Evolutionary conservation across 1,140 invertebrate species (phyloP), one percentile per base, ranked within the genome.

Genomic region (Drosophila lacertosa): DNA sequence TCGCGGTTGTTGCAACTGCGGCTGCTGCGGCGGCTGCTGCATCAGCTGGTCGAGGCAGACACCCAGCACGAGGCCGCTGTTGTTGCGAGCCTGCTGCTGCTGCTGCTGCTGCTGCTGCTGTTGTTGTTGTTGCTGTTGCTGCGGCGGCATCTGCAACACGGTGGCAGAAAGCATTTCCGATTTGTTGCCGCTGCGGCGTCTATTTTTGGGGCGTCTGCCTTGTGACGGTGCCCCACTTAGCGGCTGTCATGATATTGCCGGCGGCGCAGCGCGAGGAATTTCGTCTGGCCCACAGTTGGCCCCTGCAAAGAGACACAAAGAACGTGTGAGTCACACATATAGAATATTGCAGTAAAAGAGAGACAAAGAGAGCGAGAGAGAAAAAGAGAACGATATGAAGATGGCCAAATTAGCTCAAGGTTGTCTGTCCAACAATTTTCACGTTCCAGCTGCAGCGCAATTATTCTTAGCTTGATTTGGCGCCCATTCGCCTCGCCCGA

Each of bases 171-270:
- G 66, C 80, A 83, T 83, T 74, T 79, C 75, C 74, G 44, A 59
- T 57, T 44, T 53, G 39, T 15, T 47, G 35, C 33, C 63, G 35
- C 37, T 53, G 53, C 20, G 26, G 47, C 50, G 37, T 77, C 81
- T 86, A 86, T 86, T 86, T 86, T 78, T 88, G 81, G 77, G 74
- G 83, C 78, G 83, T 86, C 82, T 74, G 82, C 60, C 63, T 86
- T 82, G 77, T 80, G 83, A 82, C 82, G 82, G 70, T 86, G 82
- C 83, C 78, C 82, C 82, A 86, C 82, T 89, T 86, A 81, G 77
- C 60, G 76, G 72, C 77, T 86, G 82, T 86, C 82, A 86, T 89
- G 77, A 73, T 88, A 77, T 63, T 76, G 18, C 29, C 60, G 70
- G 26, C 68, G 53, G 53, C 62, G 68, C 35, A 37, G 29, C 40